These are phyloP conservation scores for Centropus bengalensis DNA, from an alignment of 2,113 vertebrate species.

Conservation along the genomic window DNA sequence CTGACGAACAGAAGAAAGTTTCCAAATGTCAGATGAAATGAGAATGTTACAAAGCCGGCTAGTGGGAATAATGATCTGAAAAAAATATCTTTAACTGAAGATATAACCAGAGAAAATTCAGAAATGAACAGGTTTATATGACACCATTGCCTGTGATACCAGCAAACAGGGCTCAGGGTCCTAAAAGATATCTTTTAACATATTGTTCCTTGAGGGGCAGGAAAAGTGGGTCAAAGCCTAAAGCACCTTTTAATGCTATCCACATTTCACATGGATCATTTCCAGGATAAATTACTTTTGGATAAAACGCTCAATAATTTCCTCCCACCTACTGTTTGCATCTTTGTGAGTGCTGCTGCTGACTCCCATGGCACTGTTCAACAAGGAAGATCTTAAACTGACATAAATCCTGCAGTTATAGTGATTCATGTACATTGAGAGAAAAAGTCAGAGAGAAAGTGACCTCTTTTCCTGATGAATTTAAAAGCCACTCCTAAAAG, in stretches of 20 bases:
- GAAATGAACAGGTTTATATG: background rate
- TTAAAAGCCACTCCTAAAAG: background rate
- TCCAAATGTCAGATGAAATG: background rate
- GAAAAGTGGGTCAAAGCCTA: background rate
- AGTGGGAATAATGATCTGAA: background rate
- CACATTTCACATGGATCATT: background rate
- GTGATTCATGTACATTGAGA: background rate
- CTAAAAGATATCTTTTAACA: background rate
- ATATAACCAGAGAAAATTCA: background rate
- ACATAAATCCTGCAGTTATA: background rate
- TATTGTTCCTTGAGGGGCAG: background rate
- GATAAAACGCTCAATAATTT: background rate
- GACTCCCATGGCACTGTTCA: background rate
- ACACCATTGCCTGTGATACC: background rate
- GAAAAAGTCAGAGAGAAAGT: background rate
- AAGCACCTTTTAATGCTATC: background rate
- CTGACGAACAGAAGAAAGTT: background rate
- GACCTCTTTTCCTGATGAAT: background rate
- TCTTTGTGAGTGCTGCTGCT: background rate
- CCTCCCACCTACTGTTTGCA: background rate
- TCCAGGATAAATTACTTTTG: background rate
- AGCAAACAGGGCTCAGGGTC: background rate
- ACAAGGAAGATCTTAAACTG: background rate
- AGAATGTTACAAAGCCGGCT: background rate
- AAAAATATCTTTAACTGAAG: background rate